phyloP scores from a whole-genome alignment of 2,113 vertebrate genomes.

The Microtus ochrogaster region DNA sequence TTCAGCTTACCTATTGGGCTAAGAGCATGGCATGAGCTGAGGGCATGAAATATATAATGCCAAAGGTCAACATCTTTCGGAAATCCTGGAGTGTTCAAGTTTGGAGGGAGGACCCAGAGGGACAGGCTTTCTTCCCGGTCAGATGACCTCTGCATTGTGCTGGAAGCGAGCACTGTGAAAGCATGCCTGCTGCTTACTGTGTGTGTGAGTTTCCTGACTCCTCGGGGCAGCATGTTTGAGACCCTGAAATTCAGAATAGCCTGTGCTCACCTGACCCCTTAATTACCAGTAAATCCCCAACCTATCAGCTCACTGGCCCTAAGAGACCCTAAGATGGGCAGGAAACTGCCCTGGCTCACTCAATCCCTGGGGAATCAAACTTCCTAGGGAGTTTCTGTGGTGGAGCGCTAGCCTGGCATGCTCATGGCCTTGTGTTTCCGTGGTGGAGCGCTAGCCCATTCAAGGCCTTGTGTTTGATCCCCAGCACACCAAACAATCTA shows the following conservation, averaged over 20 bases:
- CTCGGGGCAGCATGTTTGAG: accelerated
- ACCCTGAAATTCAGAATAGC: background rate
- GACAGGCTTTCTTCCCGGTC: background rate
- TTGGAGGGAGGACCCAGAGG: background rate
- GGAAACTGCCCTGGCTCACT: no score
- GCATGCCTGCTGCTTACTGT: background rate
- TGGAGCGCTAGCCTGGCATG: no score
- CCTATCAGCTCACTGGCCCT: background rate
- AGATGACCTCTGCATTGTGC: no score
- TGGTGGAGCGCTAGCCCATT: background rate
- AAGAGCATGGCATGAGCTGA: background rate
- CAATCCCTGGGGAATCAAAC: background rate
- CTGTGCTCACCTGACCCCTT: accelerated
- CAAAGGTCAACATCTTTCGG: background rate
- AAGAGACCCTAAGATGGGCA: background rate
- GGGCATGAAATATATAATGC: accelerated
- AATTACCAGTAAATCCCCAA: accelerated
- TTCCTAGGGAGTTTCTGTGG: background rate
- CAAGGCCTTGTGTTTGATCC: background rate
- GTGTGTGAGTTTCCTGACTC: background rate
- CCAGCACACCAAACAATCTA: no score
- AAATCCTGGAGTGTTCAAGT: background rate
- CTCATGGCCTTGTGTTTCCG: background rate
- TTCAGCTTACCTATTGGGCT: constrained; percentile 45
- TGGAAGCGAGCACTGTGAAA: no score